Evolutionary conservation across 2,888 invertebrate species (phyloP).

Genomic region (Rhorus exstirpatorius): DNA sequence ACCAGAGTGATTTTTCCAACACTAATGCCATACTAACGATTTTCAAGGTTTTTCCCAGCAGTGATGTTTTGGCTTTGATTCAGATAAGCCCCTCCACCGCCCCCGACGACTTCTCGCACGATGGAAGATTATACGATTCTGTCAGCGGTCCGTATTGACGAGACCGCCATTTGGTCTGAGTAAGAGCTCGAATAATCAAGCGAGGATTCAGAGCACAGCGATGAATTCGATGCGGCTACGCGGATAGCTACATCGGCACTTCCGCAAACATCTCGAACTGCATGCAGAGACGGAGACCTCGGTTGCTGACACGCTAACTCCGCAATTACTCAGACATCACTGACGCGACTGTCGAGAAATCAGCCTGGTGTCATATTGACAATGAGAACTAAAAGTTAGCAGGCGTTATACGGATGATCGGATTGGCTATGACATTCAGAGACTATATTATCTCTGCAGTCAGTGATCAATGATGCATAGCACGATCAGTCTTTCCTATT

Average conservation of each 20-base stretch:
- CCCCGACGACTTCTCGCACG: background rate
- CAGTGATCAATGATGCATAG: background rate
- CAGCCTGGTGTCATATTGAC: conserved; percentile 16
- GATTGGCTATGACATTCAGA: background rate
- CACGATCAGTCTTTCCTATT: background rate
- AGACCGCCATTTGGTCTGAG: conserved; percentile 31
- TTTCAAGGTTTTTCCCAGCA: conserved; percentile 44
- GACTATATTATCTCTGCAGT: background rate
- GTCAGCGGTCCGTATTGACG: conserved; percentile 1
- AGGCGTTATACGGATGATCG: too few relatives aligned
- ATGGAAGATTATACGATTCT: conserved; percentile 1
- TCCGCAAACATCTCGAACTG: conserved; percentile 52
- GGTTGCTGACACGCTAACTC: conserved; percentile 17
- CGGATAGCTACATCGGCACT: conserved; percentile 24
- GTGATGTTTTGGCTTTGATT: conserved; percentile 35
- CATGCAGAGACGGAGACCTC: conserved; percentile 20
- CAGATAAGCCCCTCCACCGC: background rate
- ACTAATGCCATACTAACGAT: conserved; percentile 12
- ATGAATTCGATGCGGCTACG: conserved; percentile 30
- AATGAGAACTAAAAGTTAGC: background rate
- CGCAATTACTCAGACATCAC: conserved; percentile 38
- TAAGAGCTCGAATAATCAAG: conserved; percentile 42
- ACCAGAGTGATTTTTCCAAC: conserved; percentile 2
- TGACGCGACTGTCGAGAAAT: conserved; percentile 9
- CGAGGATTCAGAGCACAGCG: conserved; percentile 29